Conservation (phyloP, 1,140 invertebrate genomes). For the Himalopsyche phryganea region DNA sequence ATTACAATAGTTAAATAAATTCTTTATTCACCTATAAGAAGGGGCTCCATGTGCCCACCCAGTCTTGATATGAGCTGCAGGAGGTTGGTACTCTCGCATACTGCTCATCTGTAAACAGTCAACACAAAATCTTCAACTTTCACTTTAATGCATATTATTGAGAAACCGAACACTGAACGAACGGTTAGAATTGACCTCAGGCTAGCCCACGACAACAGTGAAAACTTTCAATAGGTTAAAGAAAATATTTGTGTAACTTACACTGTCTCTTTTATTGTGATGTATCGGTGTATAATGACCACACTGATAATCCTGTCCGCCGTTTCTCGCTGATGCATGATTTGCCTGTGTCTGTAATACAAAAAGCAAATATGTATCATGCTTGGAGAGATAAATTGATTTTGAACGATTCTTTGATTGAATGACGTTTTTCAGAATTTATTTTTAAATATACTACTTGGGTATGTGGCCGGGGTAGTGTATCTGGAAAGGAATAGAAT, state of each 20-base stretch:
- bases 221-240: too few species aligned
- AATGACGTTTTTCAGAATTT: neutral
- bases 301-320: slow-evolving; percentile 47
- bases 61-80: slow-evolving; percentile 35
- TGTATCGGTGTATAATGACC: slow-evolving; percentile 48
- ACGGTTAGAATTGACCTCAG: too few species aligned
- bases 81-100: slow-evolving; percentile 46
- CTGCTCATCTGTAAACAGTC: slow-evolving; percentile 42
- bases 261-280: slow-evolving; percentile 49
- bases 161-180: too few species aligned
- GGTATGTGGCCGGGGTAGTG: too few species aligned
- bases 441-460: too few species aligned
- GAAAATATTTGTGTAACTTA: slow-evolving; percentile 42
- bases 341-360: too few species aligned
- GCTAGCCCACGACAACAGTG: too few species aligned
- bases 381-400: neutral
- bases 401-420: neutral
- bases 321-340: slow-evolving; percentile 15
- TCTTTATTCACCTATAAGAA: slow-evolving; percentile 25
- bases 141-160: too few species aligned
- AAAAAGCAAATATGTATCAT: slow-evolving; percentile 3
- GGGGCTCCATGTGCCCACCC: slow-evolving; percentile 24
- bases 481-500: too few species aligned
- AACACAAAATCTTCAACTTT: too few species aligned
- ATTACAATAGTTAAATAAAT: too few species aligned